Percentiles rank a stretch among this genome's conserved stretches.
Evolutionary conservation across 2,888 invertebrate genomes (phyloP).

Genomic region (Eristalinus sepulchralis): DNA sequence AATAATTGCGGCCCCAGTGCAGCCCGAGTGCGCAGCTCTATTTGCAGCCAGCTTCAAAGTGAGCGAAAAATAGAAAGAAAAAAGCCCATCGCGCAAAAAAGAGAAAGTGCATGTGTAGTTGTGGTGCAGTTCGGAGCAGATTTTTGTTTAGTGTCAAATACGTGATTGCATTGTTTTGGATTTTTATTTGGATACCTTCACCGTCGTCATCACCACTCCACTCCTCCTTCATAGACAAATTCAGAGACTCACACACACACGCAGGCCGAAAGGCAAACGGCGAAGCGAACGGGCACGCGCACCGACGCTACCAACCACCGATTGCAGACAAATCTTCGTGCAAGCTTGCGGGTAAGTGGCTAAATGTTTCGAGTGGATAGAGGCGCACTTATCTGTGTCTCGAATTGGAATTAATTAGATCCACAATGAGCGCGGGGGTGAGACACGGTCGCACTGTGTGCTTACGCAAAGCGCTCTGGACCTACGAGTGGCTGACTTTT

Average conservation of each 20-base stretch:
- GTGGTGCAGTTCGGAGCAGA: constrained; percentile 64
- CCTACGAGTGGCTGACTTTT: not conserved
- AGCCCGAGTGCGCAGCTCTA: constrained; percentile 22
- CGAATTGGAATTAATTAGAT: not conserved
- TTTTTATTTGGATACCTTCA: constrained; percentile 5
- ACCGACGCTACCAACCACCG: not conserved
- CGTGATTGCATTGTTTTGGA: constrained; percentile 62
- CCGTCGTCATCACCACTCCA: not conserved
- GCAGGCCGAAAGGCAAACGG: not conserved
- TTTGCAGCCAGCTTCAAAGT: constrained; percentile 46
- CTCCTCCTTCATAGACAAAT: not conserved
- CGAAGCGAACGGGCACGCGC: not conserved
- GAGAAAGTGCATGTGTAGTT: constrained; percentile 69
- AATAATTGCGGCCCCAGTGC: constrained; percentile 53
- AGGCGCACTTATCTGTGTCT: not conserved
- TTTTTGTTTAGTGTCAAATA: constrained; percentile 65
- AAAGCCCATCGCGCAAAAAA: constrained; percentile 42
- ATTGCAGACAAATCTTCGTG: not conserved
- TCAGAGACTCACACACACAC: not conserved
- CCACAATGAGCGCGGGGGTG: not conserved
- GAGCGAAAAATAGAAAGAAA: not conserved
- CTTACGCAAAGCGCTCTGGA: not conserved
- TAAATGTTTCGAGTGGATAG: not conserved
- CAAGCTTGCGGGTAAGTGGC: not conserved
- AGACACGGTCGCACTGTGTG: not conserved